Evolutionary conservation across 2,888 invertebrate genomes (phyloP), one percentile per base, ranked within the genome.

Genomic region (Dynastes maya): DNA sequence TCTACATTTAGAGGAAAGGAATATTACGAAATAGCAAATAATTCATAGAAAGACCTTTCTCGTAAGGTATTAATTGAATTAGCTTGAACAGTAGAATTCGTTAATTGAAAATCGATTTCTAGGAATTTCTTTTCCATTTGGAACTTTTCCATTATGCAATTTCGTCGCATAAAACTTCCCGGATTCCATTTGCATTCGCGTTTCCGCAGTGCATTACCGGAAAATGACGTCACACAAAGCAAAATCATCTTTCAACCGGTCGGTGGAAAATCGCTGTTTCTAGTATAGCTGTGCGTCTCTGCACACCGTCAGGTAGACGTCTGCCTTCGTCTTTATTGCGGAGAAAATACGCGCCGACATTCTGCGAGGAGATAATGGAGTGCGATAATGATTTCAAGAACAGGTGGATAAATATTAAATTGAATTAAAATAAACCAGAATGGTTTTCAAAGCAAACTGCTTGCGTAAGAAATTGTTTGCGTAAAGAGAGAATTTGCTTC

Each of bases 351-450:
- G 22, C 55, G 55, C 16, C 8, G 22, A 58, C 55, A 58, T 58
- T 22, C 55, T 4, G 16, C 27, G 63, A 32, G 29, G n/a, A 13
- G 22, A 32, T 27, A 63, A 63, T 63, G 9, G 29, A 63, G 32
- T 32, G 63, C 63, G 63, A 32, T 63, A 63, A 63, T 58, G 55
- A 58, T 63, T 63, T 32, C 63, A 58, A 58, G 55, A 58, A 63
- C 63, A 63, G 63, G 63, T 63, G 63, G 63, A 63, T 63, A 63
- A 63, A 63, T 63, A 63, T 13, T 67, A 27, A 58, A 67, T 67
- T 67, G 67, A 67, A 67, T 13, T 45, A 49, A 67, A 67, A 67
- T 49, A 67, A 67, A 67, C 49, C 67, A 49, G 67, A 27, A 67
- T 27, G 67, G 27, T 49, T 45, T 22, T 27, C 45, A 45, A 45